These are phyloP conservation scores for Aphelenchoides avenae DNA, from an alignment of 1,140 invertebrate genomes.

Conservation along the genomic window DNA sequence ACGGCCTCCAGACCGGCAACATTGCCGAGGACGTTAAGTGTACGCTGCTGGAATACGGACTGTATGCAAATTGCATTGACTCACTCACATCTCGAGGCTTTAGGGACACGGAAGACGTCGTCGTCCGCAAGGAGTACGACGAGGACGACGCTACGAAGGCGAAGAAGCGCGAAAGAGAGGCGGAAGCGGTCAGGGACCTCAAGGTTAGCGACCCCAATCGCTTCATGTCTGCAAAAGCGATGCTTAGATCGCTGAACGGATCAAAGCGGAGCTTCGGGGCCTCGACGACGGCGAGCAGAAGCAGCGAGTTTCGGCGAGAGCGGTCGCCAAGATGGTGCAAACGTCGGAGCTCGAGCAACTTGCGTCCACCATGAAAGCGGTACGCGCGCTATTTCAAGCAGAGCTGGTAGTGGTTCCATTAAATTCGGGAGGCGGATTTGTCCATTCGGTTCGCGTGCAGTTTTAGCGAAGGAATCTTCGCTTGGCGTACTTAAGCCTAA, in stretches of 20 bases:
- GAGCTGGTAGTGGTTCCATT: no score
- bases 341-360: conserved; percentile 25
- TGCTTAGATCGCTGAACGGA: conserved; percentile 19
- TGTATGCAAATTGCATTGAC: no score
- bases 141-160: conserved; percentile 23
- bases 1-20: conserved; percentile 59
- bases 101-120: conserved; percentile 17
- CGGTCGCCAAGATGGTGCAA: conserved; percentile 19
- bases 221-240: background rate
- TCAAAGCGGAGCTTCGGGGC: conserved; percentile 24
- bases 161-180: conserved; percentile 19
- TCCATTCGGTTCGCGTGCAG: no score
- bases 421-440: no score
- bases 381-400: no score
- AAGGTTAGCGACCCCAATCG: conserved; percentile 13
- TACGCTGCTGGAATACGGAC: conserved; percentile 64
- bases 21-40: conserved; percentile 62
- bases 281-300: conserved; percentile 24
- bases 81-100: conserved; percentile 30
- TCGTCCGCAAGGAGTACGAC: conserved; percentile 15
- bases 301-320: conserved; percentile 11
- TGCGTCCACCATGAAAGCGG: no score
- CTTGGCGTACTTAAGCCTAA: no score
- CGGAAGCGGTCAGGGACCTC: conserved; percentile 18
- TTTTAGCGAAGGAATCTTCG: no score